phyloP scores from a whole-genome alignment of 2,113 vertebrate species.

The Tetrao urogallus region DNA sequence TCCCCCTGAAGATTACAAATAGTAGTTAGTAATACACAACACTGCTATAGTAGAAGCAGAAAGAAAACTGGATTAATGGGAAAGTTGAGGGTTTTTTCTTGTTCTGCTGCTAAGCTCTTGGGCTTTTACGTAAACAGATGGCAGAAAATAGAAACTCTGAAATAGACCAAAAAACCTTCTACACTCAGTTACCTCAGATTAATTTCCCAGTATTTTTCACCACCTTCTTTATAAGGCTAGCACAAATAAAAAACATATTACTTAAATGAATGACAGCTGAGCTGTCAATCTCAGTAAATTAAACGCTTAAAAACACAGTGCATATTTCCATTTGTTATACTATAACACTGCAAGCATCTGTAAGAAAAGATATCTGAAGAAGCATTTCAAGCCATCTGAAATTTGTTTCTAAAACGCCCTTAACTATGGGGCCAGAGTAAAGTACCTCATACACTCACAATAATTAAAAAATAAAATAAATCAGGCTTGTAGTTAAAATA shows the following conservation, averaged over 20 bases:
- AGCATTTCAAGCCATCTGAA: not conserved
- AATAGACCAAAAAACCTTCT: not conserved
- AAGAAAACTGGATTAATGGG: not conserved
- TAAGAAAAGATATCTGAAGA: not conserved
- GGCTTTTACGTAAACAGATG: not conserved
- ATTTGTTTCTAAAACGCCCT: not conserved
- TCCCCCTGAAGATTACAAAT: not conserved
- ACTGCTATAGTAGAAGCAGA: not conserved
- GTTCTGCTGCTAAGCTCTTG: not conserved
- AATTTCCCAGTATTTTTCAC: not conserved
- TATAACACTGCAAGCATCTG: not conserved
- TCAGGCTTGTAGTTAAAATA: not conserved
- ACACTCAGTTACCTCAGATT: not conserved
- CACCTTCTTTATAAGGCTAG: not conserved
- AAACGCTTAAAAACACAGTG: not conserved
- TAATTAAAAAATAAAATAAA: not conserved
- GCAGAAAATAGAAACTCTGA: not conserved
- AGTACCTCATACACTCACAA: not conserved
- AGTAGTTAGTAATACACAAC: rapidly evolving
- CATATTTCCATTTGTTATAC: not conserved
- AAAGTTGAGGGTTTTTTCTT: rapidly evolving
- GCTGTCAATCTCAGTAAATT: not conserved
- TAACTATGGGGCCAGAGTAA: not conserved
- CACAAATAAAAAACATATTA: not conserved
- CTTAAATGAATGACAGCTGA: not conserved